These are phyloP conservation scores for Orthochromis indermauri DNA, from an alignment of 2,113 vertebrate species.

Conservation along the genomic window DNA sequence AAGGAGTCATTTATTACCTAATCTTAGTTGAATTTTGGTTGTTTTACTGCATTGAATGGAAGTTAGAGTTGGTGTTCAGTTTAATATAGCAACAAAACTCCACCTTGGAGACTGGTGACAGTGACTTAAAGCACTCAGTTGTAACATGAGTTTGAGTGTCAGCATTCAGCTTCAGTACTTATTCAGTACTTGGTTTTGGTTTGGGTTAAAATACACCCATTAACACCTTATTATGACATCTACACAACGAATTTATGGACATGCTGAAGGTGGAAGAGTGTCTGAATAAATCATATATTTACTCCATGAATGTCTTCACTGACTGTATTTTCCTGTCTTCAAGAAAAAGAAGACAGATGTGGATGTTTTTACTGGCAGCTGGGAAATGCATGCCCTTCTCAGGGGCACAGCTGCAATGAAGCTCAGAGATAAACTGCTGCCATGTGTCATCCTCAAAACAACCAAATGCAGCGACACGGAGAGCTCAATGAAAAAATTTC, in stretches of 20 bases:
- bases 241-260: rapidly evolving
- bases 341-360: slow-evolving; percentile 17
- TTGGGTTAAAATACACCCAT: neutral
- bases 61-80: neutral
- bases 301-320: neutral
- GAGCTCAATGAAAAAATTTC: neutral
- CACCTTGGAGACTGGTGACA: neutral
- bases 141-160: neutral
- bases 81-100: neutral
- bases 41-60: neutral
- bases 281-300: neutral
- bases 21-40: neutral
- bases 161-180: neutral
- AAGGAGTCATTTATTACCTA: neutral
- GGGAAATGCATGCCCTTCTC: neutral
- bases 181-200: neutral
- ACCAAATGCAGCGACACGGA: neutral
- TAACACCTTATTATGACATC: neutral
- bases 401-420: neutral
- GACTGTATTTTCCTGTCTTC: neutral
- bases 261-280: neutral
- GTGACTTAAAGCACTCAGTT: neutral
- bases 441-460: neutral
- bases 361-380: neutral
- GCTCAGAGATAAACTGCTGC: slow-evolving; percentile 20